Base-by-base conservation (phyloP, 2,888 invertebrate genomes). In the Apamea monoglypha region DNA sequence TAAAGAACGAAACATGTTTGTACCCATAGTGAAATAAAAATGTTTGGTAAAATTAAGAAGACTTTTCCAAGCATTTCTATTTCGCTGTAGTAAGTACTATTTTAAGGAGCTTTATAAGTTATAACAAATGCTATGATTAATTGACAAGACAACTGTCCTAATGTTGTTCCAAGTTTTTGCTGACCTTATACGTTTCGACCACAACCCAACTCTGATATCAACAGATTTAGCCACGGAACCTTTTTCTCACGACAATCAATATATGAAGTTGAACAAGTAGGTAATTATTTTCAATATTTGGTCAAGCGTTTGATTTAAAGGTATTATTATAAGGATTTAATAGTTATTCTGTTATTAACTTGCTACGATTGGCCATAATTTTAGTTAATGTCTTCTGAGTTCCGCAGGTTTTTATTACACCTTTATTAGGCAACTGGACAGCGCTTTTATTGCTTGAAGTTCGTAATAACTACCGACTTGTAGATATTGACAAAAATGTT, bases 161-260 rank as follows among this genome's bases (percentile, higher is more conserved):
- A 81, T n/a, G 29, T 40, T 69, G 74, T 64, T 47, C 12, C 0
- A 75, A 50, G 12, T 64, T 79, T 77, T 78, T 82, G 18, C 53
- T 44, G 16, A 76, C 74, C 29, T 64, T 74, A 76, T 68, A 61
- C 10, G 80, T 53, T 69, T 71, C 16, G 10, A 70, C 36, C 40
- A 70, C 40, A 69, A 59, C 14, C 29, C 53, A 40, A 75, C 79
- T 78, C 12, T 67, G 4, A 44, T 25, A 64, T 44, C 69, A 10
- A 72, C 36, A 56, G 12, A 69, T 47, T 71, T 64, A 67, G 47
- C 29, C 21, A 16, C 50, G 36, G 8, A 74, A 73, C 50, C 16
- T 61, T 84, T 81, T 86, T 87, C 87, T 73, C 87, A 87, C 88
- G 82, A 76, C 61, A 78, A 68, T 75, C 56, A 78, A 67, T 68